These are phyloP conservation scores for Achroia grisella DNA, from an alignment of 1,140 invertebrate species.

Conservation along the genomic window DNA sequence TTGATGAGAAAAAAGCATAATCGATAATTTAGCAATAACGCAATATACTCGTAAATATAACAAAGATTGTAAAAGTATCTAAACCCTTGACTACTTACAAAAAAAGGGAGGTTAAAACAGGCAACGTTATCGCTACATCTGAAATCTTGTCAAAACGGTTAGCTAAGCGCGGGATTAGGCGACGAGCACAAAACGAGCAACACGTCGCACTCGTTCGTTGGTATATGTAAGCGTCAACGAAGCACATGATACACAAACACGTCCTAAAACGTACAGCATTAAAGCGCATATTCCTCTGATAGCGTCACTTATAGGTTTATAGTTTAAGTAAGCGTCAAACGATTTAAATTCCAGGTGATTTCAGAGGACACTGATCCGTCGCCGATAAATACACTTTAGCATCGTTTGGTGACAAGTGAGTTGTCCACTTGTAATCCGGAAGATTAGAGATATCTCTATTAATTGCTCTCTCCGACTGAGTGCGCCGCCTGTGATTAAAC, in stretches of 20 bases:
- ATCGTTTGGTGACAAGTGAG: conserved; percentile 62
- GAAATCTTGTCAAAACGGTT: conserved; percentile 69
- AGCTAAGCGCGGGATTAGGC: conserved; percentile 65
- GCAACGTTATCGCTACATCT: conserved; percentile 54
- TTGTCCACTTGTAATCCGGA: conserved; percentile 58
- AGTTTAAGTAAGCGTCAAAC: conserved; percentile 39
- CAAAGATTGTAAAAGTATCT: neutral
- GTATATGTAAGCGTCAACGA: conserved; percentile 2
- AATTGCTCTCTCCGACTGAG: conserved; percentile 18
- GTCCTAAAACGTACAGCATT: conserved; percentile 11
- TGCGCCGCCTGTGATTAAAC: conserved; percentile 5
- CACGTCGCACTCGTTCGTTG: conserved; percentile 21
- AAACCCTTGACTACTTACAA: conserved; percentile 9
- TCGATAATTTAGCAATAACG: too few relatives aligned
- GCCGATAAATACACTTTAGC: conserved; percentile 55
- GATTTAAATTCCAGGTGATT: conserved; percentile 58
- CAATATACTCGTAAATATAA: too few relatives aligned
- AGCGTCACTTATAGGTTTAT: conserved; percentile 11
- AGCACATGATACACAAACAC: neutral
- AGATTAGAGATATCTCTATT: conserved; percentile 54
- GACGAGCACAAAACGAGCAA: conserved; percentile 64
- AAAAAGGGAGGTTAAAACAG: conserved; percentile 17
- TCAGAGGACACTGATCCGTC: conserved; percentile 64
- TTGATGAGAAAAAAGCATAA: too few relatives aligned
- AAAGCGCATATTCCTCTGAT: conserved; percentile 17